These are phyloP conservation scores for Drosophila peninsularis DNA, from an alignment of 2,888 invertebrate genomes.

Conservation along the genomic window DNA sequence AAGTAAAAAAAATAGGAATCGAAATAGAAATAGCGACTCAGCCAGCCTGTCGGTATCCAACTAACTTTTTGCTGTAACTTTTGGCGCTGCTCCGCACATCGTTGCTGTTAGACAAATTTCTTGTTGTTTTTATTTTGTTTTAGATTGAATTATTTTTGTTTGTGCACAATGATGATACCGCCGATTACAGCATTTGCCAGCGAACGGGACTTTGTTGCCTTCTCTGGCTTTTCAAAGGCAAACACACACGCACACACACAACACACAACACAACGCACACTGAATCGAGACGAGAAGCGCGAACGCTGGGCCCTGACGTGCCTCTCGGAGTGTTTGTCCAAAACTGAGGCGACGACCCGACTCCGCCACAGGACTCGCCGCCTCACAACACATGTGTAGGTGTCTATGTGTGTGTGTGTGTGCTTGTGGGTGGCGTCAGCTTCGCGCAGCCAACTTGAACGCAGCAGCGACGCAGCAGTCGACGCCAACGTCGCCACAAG, in stretches of 20 bases:
- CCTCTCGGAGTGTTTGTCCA: slow-evolving; percentile 84
- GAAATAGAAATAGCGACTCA: slow-evolving; percentile 15
- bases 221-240: slow-evolving; percentile 50
- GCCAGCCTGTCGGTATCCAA: slow-evolving; percentile 44
- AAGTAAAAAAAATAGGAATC: slow-evolving; percentile 16
- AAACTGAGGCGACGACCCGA: slow-evolving; percentile 73
- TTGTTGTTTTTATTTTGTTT: slow-evolving; percentile 18
- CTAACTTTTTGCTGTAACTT: slow-evolving; percentile 67
- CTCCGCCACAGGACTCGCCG: slow-evolving; percentile 45
- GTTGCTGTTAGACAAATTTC: slow-evolving; percentile 14
- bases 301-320: slow-evolving; percentile 83
- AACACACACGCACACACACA: slow-evolving; percentile 42
- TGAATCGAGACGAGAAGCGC: slow-evolving; percentile 76
- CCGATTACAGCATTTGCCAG: slow-evolving; percentile 75
- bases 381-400: slow-evolving; percentile 15
- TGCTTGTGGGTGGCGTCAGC: slow-evolving; percentile 37
- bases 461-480: slow-evolving; percentile 24
- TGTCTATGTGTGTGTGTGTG: slow-evolving; percentile 23
- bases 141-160: slow-evolving; percentile 12
- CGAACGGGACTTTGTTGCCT: slow-evolving; percentile 51
- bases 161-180: slow-evolving; percentile 42
- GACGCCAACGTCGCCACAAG: slow-evolving; percentile 19
- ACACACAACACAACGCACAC: slow-evolving; percentile 66
- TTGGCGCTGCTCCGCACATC: slow-evolving; percentile 30
- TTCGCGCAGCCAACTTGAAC: slow-evolving; percentile 12